Percentiles rank a stretch among this genome's conserved stretches.
These are phyloP conservation scores for Mesembrinibis cayennensis DNA, from an alignment of 2,113 vertebrate species.

Conservation along the genomic window DNA sequence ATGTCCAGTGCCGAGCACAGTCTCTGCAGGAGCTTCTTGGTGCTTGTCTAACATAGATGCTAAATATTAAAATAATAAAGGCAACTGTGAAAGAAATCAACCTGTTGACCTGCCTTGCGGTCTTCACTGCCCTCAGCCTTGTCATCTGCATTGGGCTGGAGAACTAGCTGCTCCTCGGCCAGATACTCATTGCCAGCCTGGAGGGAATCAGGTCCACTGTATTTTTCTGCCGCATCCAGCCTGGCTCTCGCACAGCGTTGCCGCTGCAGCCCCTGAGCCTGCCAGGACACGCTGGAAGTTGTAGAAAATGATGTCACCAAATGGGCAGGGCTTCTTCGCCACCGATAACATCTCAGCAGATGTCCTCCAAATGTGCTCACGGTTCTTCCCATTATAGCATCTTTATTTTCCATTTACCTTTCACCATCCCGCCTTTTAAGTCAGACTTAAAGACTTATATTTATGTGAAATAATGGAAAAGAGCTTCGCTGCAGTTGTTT, in stretches of 20 bases:
- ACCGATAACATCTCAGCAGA: constrained; percentile 10
- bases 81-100: not conserved
- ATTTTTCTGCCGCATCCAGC: constrained; percentile 1
- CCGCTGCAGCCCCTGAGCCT: constrained; percentile 37
- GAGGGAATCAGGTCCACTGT: not conserved
- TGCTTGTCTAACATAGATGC: not conserved
- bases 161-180: not conserved
- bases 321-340: constrained; percentile 7
- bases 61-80: not conserved
- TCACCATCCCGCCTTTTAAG: not conserved
- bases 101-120: not conserved
- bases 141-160: constrained; percentile 11
- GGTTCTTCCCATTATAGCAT: not conserved
- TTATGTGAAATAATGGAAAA: not conserved
- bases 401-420: not conserved
- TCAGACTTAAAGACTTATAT: not conserved
- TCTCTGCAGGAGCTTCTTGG: not conserved
- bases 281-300: constrained; percentile 40
- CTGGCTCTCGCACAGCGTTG: not conserved
- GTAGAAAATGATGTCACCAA: constrained; percentile 41
- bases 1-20: not conserved
- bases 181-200: not conserved
- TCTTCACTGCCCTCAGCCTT: not conserved
- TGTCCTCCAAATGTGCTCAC: not conserved
- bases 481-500: not conserved